These are phyloP conservation scores for Meda fulgida DNA, from an alignment of 2,797 vertebrate species.

Conservation along the genomic window DNA sequence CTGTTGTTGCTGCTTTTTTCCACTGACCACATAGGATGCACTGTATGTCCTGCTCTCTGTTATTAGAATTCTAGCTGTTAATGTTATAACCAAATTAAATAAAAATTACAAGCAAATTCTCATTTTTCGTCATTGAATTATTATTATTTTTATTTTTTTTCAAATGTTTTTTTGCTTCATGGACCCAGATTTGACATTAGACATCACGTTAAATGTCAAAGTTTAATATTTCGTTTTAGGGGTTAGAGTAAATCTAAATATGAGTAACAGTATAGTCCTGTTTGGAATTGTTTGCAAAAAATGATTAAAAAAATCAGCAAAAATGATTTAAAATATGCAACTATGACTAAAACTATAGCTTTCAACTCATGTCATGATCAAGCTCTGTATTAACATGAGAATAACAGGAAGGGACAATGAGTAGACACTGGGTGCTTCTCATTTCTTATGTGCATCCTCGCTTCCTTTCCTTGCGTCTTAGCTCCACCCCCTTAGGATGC, in stretches of 20 bases:
- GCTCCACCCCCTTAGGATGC: too few relatives aligned
- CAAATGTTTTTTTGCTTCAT: not conserved
- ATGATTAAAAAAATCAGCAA: too few relatives aligned
- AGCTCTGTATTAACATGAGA: not conserved
- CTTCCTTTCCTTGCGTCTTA: too few relatives aligned
- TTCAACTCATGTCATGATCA: not conserved
- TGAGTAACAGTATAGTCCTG: not conserved
- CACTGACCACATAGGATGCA: conserved; percentile 82
- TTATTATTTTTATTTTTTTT: conserved; percentile 17
- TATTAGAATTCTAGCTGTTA: conserved; percentile 87
- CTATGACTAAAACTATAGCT: conserved; percentile 1
- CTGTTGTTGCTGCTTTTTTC: conserved; percentile 61
- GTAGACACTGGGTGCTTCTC: not conserved
- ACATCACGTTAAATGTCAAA: not conserved
- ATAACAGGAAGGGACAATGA: conserved; percentile 3
- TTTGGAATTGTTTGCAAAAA: too few relatives aligned
- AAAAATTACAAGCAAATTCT: not conserved
- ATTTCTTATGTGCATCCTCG: too few relatives aligned
- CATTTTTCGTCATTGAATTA: conserved; percentile 24
- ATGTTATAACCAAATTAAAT: conserved; percentile 91
- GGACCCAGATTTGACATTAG: not conserved
- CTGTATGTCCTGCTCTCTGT: conserved; percentile 78
- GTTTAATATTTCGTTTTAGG: not conserved
- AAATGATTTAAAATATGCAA: not conserved
- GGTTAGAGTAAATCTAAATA: not conserved